These are phyloP conservation scores for Pseudopleuronectes americanus DNA, from an alignment of 2,797 vertebrate species.

Conservation along the genomic window DNA sequence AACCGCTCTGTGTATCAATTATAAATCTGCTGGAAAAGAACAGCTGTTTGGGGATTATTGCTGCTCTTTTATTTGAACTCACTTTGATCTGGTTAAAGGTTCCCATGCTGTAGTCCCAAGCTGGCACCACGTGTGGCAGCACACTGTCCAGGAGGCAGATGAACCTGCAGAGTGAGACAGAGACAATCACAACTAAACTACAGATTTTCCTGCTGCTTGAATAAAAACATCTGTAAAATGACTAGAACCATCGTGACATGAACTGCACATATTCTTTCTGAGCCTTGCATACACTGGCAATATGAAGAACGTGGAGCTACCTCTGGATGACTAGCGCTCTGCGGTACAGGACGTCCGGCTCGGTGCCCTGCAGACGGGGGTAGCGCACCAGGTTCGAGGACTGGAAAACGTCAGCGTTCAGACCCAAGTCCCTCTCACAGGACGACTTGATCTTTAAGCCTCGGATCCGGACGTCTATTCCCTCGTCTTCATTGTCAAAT, in stretches of 20 bases:
- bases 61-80: slow-evolving; percentile 42
- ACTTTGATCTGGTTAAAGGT: slow-evolving; percentile 97
- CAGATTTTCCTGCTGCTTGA: not conserved
- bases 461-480: slow-evolving; percentile 95
- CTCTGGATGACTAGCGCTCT: slow-evolving; percentile 93
- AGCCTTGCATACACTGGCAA: not conserved
- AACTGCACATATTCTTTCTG: not conserved
- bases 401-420: slow-evolving; percentile 96
- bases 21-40: not conserved
- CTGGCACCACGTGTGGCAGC: slow-evolving; percentile 92
- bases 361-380: slow-evolving; percentile 94
- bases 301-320: slow-evolving; percentile 63
- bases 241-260: not conserved
- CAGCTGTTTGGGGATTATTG: not conserved
- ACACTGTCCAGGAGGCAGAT: slow-evolving; percentile 93
- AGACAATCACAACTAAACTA: slow-evolving; percentile 1
- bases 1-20: not conserved
- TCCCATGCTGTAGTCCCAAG: slow-evolving; percentile 95
- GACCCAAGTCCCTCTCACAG: slow-evolving; percentile 92
- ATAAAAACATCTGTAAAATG: too few relatives aligned
- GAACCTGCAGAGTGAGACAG: slow-evolving; percentile 84
- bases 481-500: slow-evolving; percentile 86
- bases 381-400: slow-evolving; percentile 93
- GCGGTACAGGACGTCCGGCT: slow-evolving; percentile 91
- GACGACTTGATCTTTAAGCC: slow-evolving; percentile 97